A percentile compares a stretch with the other conserved stretches of the same genome.
phyloP scores from a whole-genome alignment of 1,140 invertebrate species.

The Ceratosolen solmsi region DNA sequence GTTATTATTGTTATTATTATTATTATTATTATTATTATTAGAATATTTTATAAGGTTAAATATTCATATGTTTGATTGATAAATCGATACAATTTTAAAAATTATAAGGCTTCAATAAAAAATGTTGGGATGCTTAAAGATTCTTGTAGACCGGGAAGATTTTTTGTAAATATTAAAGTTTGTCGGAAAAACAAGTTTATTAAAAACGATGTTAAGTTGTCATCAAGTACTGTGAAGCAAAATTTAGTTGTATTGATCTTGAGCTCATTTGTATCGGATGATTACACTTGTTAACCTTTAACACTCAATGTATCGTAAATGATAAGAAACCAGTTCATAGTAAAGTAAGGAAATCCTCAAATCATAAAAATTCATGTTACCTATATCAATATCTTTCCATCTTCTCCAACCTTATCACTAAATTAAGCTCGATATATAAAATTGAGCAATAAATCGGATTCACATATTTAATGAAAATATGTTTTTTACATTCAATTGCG shows the following conservation, averaged over 20 bases:
- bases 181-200: too few relatives aligned
- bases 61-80: too few relatives aligned
- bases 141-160: too few relatives aligned
- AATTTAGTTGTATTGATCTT: slow-evolving; percentile 36
- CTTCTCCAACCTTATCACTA: background rate
- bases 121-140: too few relatives aligned
- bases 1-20: too few relatives aligned
- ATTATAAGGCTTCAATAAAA: too few relatives aligned
- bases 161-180: too few relatives aligned
- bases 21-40: too few relatives aligned
- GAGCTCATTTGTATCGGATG: slow-evolving; percentile 37
- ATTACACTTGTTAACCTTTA: slow-evolving; percentile 43
- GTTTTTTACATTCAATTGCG: background rate
- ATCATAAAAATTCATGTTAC: background rate
- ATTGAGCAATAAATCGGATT: slow-evolving; percentile 14
- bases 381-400: background rate
- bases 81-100: too few relatives aligned
- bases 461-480: too few relatives aligned
- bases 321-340: slow-evolving; percentile 24
- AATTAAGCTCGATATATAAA: background rate
- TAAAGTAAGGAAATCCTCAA: background rate
- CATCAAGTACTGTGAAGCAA: slow-evolving; percentile 26
- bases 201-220: slow-evolving; percentile 20
- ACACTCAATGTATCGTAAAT: background rate
- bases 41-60: too few relatives aligned